Conservation (phyloP, 2,113 vertebrate genomes). For the Climacteris rufus region DNA sequence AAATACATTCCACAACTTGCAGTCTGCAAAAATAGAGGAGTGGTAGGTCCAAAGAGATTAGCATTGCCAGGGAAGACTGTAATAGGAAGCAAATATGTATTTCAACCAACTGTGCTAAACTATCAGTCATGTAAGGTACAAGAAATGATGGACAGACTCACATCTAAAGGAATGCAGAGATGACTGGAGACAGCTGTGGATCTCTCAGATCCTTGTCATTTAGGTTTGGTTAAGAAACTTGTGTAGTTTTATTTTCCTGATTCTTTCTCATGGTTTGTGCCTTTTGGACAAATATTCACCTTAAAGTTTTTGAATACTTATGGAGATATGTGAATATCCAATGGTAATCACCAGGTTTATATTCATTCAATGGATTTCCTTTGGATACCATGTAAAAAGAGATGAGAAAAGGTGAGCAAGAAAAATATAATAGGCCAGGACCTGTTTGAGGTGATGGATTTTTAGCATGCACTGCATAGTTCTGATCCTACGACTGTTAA, state of each 20-base stretch:
- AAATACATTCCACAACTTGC: neutral
- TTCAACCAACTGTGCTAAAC: neutral
- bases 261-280: neutral
- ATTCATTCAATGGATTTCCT: neutral
- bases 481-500: neutral
- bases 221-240: neutral
- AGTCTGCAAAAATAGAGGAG: neutral
- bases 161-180: neutral
- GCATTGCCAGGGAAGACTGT: neutral
- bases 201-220: neutral
- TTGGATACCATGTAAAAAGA: neutral
- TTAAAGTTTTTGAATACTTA: neutral
- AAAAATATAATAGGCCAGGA: neutral
- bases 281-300: neutral
- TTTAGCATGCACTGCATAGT: neutral
- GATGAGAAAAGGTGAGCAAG: neutral
- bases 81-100: neutral
- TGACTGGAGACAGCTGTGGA: neutral
- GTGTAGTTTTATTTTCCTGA: neutral
- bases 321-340: neutral
- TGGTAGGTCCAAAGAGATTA: neutral
- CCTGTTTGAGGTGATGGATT: neutral
- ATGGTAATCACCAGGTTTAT: neutral
- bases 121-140: neutral
- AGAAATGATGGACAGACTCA: neutral